Evolutionary conservation across 2,113 vertebrate genomes (phyloP).

Genomic region (Pachycephala philippinensis): DNA sequence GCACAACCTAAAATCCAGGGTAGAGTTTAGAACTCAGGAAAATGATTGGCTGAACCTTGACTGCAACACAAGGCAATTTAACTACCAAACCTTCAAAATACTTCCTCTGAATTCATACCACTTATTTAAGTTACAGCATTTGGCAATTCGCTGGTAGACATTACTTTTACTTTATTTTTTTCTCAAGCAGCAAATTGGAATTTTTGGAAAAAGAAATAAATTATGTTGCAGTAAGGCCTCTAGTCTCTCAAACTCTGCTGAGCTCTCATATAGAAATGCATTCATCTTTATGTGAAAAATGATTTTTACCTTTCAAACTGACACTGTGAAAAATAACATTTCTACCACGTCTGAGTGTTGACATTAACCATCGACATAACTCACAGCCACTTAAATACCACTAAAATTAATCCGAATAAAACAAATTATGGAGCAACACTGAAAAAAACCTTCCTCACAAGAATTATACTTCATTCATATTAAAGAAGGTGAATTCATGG

Average conservation of each 20-base stretch:
- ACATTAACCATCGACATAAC: background rate
- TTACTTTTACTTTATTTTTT: background rate
- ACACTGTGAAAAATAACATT: background rate
- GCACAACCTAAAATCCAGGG: background rate
- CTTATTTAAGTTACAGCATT: background rate
- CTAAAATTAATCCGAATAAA: background rate
- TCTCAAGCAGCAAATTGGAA: background rate
- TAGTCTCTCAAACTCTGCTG: background rate
- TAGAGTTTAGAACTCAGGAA: background rate
- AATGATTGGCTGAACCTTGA: background rate
- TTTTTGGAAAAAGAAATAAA: background rate
- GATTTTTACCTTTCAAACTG: background rate
- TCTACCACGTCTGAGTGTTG: background rate
- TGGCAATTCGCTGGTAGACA: background rate
- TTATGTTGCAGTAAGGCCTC: background rate
- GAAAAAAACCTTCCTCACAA: background rate
- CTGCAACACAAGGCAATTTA: fast-evolving
- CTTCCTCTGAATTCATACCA: background rate
- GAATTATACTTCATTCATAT: background rate
- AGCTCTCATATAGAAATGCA: background rate
- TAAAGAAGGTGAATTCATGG: background rate
- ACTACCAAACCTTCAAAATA: background rate
- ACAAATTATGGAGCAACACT: background rate
- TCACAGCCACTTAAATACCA: background rate
- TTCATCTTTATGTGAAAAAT: background rate